phyloP scores from a whole-genome alignment of 2,113 vertebrate species.

The Chaetodon auriga region DNA sequence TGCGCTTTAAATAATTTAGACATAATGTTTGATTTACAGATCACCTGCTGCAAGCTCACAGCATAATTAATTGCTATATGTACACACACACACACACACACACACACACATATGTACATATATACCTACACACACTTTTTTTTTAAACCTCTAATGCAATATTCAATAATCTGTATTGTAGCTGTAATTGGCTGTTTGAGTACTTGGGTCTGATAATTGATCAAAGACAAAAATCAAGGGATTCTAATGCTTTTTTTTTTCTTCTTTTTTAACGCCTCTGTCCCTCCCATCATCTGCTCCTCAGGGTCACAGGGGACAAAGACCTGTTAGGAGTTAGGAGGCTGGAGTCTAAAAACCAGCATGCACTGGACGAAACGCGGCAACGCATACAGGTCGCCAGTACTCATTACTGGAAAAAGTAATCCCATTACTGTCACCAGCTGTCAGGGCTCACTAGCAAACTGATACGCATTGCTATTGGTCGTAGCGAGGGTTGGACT shows the following conservation, averaged over 20 bases:
- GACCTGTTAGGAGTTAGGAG: not conserved
- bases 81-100: no score
- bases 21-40: not conserved
- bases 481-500: conserved; percentile 65
- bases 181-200: no score
- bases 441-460: conserved; percentile 14
- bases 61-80: not conserved
- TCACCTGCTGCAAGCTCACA: not conserved
- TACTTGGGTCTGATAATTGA: no score
- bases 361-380: conserved; percentile 12
- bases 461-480: conserved; percentile 62
- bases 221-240: no score
- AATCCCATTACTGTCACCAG: conserved; percentile 32
- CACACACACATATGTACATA: no score
- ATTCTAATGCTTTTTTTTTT: not conserved
- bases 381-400: conserved; percentile 19
- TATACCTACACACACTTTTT: no score
- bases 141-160: no score
- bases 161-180: no score
- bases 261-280: not conserved
- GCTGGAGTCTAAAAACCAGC: not conserved
- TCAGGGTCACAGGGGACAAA: conserved; percentile 8
- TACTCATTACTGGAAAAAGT: conserved; percentile 37
- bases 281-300: no score
- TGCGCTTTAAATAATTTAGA: not conserved